Base-by-base conservation (phyloP, 2,888 invertebrate species). In the Dasysyrphus tricinctus region DNA sequence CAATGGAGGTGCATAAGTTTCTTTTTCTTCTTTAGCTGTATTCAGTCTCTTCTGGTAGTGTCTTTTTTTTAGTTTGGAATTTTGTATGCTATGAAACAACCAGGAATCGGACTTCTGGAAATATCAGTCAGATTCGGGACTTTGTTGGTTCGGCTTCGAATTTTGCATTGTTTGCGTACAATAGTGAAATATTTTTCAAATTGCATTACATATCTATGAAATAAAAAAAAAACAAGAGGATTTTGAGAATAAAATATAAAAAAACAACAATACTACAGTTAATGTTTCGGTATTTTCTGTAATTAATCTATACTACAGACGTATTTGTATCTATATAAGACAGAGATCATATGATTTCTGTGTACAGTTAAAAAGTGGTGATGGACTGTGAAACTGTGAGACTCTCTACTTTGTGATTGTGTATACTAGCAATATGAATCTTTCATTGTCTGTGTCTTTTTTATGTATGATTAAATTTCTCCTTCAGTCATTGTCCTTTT, bases 1-100 rank as follows among this genome's bases (percentile, higher is more conserved):
- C 86, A 86, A 78, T 82, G 76, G 82, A 86, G 86, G 74, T 86
- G 86, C 86, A 86, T 85, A 81, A 74, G 82, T 86, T 82, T 86
- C 82, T 81, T 82, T 67, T 75, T 78, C 86, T 74, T 74, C 81
- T 85, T 85, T 74, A 78, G 77, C 85, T 85, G 81, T 81, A 81
- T 78, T 85, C 51, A 81, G 85, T 81, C 81, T 77, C 77, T 77
- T 81, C 74, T 86, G 70, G 81, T 75, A 81, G 72, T 81, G 67
- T 49, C 34, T 74, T 75, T 34, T 47, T 77, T 72, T 47, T 54
- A 49, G n/a, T 78, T 51, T 74, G 29, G 12, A 42, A 32, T 70
- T 69, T 73, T 69, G 42, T 56, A 65, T 81, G 69, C 47, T 51
- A 70, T 54, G 86, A 86, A 86, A 86, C 78, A 75, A 75, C 82